Base-by-base conservation (phyloP, 2,888 invertebrate genomes). In the Tetheella fluctuosa region DNA sequence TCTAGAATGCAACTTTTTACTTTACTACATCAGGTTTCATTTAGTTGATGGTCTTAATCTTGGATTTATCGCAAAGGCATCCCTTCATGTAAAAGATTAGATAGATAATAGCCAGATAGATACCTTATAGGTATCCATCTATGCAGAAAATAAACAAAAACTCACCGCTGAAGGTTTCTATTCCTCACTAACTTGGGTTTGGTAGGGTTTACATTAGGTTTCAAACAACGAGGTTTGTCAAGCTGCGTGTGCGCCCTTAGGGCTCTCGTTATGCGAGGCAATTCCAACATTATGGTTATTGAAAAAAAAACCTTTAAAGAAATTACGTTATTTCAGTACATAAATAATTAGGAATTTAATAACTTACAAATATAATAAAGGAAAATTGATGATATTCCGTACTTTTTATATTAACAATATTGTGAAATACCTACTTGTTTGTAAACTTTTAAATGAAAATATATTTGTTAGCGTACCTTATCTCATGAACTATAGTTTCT, bases 221-320 rank as follows among this genome's bases (percentile, higher is more conserved):
- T 91, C 34, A 92, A 73, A 63, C 86, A 85, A 34, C 90, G 76
- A n/a, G 89, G 89, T 59, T 94, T 94, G 59, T 93, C 93, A 0
- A 93, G 77, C 61, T 91, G 89, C 1, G 95, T 95, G 74, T 95
- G 95, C 15, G 94, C 95, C 64, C 96, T 90, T 1, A 96, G 82
- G 20, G 95, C 94, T 69, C 95, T 93, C 12, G 96, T 95, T 57
- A 96, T 92, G 58, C 96, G 94, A 64, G 96, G 96, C 62, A 94
- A 77, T 71, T 94, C 93, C 39, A 85, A 77, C 90, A 90, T 89
- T 48, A 23, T 70, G 20, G 13, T 13, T 55, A 42, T 34, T 37
- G 2, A 8, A 7, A 23, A 23, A 37, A 30, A 52, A 57, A 28
- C 30, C 34, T 34, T 13, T 3, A 34, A 13, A 13, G 13, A 34